A percentile compares a stretch with the other conserved stretches of the same genome.
Conservation (phyloP, 1,140 invertebrate genomes). For the Zaprionus gabonicus region DNA sequence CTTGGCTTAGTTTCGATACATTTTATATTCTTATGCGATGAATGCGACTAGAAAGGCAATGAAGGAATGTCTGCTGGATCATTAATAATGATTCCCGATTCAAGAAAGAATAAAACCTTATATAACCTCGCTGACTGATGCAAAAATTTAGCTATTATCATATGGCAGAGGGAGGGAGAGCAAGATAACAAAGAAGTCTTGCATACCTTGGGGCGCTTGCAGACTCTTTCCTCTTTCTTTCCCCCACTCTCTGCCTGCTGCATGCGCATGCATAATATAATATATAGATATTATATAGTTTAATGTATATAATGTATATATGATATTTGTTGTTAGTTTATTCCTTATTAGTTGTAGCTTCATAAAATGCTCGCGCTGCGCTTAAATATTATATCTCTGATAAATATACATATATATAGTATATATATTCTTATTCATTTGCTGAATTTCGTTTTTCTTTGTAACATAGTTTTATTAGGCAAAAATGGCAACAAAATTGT, state of each 20-base stretch:
- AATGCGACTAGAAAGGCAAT: constrained; percentile 74
- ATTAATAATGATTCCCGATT: not conserved
- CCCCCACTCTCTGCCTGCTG: not conserved
- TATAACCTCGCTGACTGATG: constrained; percentile 46
- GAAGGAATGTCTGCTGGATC: constrained; percentile 23
- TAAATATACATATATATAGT: constrained; percentile 70
- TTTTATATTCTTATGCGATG: constrained; percentile 61
- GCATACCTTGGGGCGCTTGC: constrained; percentile 49
- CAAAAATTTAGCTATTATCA: constrained; percentile 61
- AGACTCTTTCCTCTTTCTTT: not conserved
- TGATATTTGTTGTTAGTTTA: constrained; percentile 52
- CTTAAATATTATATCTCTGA: constrained; percentile 72
- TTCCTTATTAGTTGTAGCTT: constrained; percentile 55
- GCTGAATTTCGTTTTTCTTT: constrained; percentile 63
- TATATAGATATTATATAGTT: constrained; percentile 42
- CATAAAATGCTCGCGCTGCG: constrained; percentile 60
- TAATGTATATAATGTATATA: constrained; percentile 17
- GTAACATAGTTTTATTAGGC: constrained; percentile 85
- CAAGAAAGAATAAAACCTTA: constrained; percentile 53
- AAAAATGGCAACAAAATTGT: constrained; percentile 85
- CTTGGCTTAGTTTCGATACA: constrained; percentile 32
- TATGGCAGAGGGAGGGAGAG: constrained; percentile 16
- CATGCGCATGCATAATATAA: constrained; percentile 44
- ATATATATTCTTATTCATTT: constrained; percentile 50
- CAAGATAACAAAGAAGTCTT: constrained; percentile 22